These are phyloP conservation scores for Danaus melanippus DNA, from an alignment of 1,140 invertebrate genomes.

Conservation along the genomic window DNA sequence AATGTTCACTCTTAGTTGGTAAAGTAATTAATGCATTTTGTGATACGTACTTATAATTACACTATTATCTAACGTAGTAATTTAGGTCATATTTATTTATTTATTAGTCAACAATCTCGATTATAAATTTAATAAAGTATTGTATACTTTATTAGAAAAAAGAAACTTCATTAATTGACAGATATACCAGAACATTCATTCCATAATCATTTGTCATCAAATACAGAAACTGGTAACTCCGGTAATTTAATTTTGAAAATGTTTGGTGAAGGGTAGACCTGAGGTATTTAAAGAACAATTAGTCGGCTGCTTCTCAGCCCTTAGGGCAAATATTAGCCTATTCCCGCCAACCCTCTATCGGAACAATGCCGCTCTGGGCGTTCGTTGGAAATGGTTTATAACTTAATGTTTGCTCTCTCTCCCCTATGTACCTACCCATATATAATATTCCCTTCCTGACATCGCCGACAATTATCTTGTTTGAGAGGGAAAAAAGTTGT, in stretches of 20 bases:
- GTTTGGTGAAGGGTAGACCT: slow-evolving; percentile 53
- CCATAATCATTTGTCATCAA: no score
- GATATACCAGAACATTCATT: no score
- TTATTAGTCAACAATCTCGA: no score
- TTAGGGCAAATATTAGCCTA: slow-evolving; percentile 64
- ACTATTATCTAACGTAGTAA: no score
- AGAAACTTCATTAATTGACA: no score
- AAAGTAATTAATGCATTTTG: no score
- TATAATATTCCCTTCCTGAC: slow-evolving; percentile 40
- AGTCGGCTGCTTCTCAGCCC: slow-evolving; percentile 64
- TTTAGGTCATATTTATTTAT: no score
- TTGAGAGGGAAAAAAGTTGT: slow-evolving; percentile 5
- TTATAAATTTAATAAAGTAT: no score
- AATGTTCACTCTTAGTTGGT: no score
- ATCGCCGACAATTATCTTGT: slow-evolving; percentile 37
- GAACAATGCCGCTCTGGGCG: slow-evolving; percentile 54
- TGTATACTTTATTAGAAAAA: no score
- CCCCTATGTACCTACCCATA: slow-evolving; percentile 43
- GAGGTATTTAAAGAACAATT: slow-evolving; percentile 70
- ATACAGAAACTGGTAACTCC: slow-evolving; percentile 16
- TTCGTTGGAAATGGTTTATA: slow-evolving; percentile 53
- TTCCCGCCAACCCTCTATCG: slow-evolving; percentile 66
- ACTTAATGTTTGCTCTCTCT: slow-evolving; percentile 56
- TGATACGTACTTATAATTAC: no score
- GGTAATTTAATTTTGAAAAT: slow-evolving; percentile 62